phyloP scores from a whole-genome alignment of 2,888 invertebrate genomes.

The Zygogramma bicolorata region DNA sequence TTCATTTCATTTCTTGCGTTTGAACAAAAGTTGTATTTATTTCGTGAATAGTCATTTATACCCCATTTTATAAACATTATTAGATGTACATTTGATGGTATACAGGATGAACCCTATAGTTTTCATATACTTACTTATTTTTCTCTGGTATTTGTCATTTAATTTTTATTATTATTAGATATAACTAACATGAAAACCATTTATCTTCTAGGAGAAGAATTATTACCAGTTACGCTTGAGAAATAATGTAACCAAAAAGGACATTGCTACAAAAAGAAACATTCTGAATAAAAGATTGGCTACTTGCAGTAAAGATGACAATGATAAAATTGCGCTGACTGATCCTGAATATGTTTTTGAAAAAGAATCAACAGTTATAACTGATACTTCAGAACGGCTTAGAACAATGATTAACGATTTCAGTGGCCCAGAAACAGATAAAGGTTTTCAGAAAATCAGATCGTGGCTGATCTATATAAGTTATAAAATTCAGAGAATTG shows the following conservation, averaged over 20 bases:
- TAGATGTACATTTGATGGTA: neutral
- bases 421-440: neutral
- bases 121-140: neutral
- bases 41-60: neutral
- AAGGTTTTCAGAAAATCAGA: neutral
- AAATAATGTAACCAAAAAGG: neutral
- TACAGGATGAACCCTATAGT: neutral
- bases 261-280: neutral
- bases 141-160: neutral
- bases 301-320: neutral
- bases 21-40: neutral
- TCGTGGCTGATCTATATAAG: neutral
- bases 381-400: neutral
- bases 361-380: neutral
- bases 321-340: neutral
- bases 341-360: neutral
- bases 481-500: neutral
- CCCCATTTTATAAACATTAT: too few relatives aligned
- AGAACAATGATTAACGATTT: neutral
- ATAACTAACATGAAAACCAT: too few relatives aligned
- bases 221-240: neutral
- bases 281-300: neutral
- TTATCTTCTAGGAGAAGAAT: too few relatives aligned
- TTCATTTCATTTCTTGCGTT: neutral
- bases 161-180: too few relatives aligned